Evolutionary conservation across 2,113 vertebrate species (phyloP), one percentile per base, ranked within the genome.

Genomic region (Chascanopsetta lugubris): DNA sequence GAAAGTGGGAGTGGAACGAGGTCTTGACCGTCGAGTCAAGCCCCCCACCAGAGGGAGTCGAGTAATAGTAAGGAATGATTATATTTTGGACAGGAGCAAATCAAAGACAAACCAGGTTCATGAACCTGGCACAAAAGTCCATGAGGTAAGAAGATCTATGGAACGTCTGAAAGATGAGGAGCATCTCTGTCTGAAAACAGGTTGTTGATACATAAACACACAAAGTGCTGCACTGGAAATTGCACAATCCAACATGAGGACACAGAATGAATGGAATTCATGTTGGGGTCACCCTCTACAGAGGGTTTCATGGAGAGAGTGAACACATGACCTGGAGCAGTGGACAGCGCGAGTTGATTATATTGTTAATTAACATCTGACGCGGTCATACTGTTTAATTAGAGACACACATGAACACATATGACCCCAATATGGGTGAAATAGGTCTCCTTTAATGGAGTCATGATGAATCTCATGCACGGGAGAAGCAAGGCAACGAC

Each of bases 1-100:
- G 46, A 26, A 36, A 63, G 51, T 60, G 61, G 69, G 66, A 72
- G 49, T 32, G 46, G 57, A 47, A 53, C 18, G 51, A 66, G 71
- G 48, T 61, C 53, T 62, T 72, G 54, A 56, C 75, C 77, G n/a
- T n/a, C 47, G 60, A 75, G 60, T 61, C 38, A 38, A 62, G 65
- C 69, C 60, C 67, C 70, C 15, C 21, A 72, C 47, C 62, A 34
- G 77, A 56, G 66, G 69, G 77, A 80, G 72, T 69, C 54, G 20
- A 69, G 72, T 8, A 71, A 66, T 80, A 75, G 72, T 81, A 78
- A 72, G 51, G 45, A 49, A 70, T 74, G 64, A 69, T 78, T 73
- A 71, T 54, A 57, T 56, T 74, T 75, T 77, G 64, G 80, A 83
- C 63, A 54, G 3, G 48, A 83, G 67, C 13, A 60, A 64, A 80